Conservation (phyloP, 2,797 vertebrate species). For the Clarias platycephalus region DNA sequence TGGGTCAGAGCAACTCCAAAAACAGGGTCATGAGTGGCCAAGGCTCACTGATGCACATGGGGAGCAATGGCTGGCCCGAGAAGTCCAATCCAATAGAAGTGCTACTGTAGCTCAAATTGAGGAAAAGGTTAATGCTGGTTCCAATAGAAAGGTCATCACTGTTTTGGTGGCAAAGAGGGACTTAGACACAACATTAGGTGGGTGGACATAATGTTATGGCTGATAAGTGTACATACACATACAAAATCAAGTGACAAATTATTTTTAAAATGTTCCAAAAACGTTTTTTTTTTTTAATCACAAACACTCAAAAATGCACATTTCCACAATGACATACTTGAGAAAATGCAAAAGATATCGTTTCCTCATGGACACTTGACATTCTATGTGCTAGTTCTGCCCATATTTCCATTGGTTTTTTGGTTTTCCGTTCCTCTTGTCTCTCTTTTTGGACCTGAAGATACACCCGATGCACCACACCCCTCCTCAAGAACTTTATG, state of each 20-base stretch:
- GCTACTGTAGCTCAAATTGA: no score
- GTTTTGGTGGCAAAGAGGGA: no score
- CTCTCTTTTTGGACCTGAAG: slow-evolving; percentile 44
- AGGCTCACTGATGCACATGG: no score
- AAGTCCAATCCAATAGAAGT: no score
- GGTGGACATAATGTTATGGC: no score
- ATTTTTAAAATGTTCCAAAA: background rate
- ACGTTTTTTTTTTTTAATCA: background rate
- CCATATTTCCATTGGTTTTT: slow-evolving; percentile 70
- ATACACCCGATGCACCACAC: slow-evolving; percentile 47
- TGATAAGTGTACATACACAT: background rate
- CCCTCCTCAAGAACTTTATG: slow-evolving; percentile 63
- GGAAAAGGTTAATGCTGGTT: no score
- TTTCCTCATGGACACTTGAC: slow-evolving; percentile 56
- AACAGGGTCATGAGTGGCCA: no score
- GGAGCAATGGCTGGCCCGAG: no score
- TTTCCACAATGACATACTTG: slow-evolving; percentile 60
- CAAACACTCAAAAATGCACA: background rate
- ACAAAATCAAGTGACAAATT: background rate
- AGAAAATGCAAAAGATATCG: slow-evolving; percentile 67
- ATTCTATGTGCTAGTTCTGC: slow-evolving; percentile 60
- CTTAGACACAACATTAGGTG: no score
- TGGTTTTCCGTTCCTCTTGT: slow-evolving; percentile 42
- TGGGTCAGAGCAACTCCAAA: no score
- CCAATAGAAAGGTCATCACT: no score